Conservation (phyloP, 2,797 vertebrate genomes). For the Nasua narica region DNA sequence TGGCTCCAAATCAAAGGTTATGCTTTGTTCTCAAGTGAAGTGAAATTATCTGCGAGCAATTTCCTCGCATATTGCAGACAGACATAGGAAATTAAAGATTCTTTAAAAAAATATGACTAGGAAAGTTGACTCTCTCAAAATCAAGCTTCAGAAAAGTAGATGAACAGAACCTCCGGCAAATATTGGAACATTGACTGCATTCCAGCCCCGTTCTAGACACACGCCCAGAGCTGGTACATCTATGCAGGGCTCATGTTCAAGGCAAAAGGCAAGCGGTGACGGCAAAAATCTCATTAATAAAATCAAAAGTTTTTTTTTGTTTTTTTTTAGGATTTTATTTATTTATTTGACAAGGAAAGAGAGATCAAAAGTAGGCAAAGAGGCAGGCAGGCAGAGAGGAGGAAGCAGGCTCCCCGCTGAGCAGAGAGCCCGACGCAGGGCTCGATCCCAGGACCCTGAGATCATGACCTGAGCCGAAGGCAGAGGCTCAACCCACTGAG, state of each 20-base stretch:
- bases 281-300: background rate
- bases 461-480: too few relatives aligned
- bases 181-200: background rate
- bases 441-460: too few relatives aligned
- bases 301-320: too few relatives aligned
- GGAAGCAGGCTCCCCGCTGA: too few relatives aligned
- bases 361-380: too few relatives aligned
- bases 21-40: background rate
- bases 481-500: too few relatives aligned
- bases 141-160: background rate
- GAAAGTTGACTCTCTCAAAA: background rate
- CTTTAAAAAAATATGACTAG: background rate
- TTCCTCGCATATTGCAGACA: background rate
- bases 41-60: background rate
- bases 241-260: background rate
- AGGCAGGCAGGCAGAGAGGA: too few relatives aligned
- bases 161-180: background rate
- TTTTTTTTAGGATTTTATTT: too few relatives aligned
- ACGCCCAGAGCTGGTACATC: background rate
- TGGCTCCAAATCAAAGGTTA: background rate
- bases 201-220: background rate
- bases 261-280: background rate
- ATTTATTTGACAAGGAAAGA: too few relatives aligned
- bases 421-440: too few relatives aligned
- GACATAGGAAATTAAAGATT: slow-evolving; percentile 22